These are phyloP conservation scores for Gavia stellata DNA, from an alignment of 2,113 vertebrate genomes.

Conservation along the genomic window DNA sequence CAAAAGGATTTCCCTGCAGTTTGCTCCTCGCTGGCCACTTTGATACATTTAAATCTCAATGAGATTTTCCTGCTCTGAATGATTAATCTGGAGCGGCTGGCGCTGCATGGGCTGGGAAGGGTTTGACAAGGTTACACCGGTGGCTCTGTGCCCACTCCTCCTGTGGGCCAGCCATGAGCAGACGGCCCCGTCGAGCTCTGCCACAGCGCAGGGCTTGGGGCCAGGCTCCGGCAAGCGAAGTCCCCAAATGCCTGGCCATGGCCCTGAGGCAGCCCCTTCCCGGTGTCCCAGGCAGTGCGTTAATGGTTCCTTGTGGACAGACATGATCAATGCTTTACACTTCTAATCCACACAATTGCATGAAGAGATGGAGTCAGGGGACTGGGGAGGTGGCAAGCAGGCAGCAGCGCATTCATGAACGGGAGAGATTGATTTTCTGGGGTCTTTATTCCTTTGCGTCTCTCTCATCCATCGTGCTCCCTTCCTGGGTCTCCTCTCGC, in stretches of 20 bases:
- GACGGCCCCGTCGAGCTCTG: not conserved
- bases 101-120: not conserved
- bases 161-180: not conserved
- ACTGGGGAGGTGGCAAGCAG: not conserved
- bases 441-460: not conserved
- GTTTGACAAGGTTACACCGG: accelerated
- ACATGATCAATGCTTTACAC: not conserved
- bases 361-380: not conserved
- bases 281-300: not conserved
- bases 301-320: not conserved
- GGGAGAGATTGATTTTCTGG: not conserved
- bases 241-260: not conserved
- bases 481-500: not conserved
- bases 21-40: not conserved
- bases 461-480: not conserved
- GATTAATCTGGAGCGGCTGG: not conserved
- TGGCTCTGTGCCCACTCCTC: not conserved
- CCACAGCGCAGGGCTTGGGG: not conserved
- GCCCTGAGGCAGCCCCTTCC: not conserved
- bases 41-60: not conserved
- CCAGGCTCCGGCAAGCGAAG: not conserved
- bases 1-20: not conserved
- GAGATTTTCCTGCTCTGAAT: not conserved
- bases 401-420: not conserved
- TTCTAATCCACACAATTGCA: not conserved